Percentiles rank a stretch among this genome's conserved stretches.
Evolutionary conservation across 2,113 vertebrate species (phyloP).

Genomic region (Scortum barcoo): DNA sequence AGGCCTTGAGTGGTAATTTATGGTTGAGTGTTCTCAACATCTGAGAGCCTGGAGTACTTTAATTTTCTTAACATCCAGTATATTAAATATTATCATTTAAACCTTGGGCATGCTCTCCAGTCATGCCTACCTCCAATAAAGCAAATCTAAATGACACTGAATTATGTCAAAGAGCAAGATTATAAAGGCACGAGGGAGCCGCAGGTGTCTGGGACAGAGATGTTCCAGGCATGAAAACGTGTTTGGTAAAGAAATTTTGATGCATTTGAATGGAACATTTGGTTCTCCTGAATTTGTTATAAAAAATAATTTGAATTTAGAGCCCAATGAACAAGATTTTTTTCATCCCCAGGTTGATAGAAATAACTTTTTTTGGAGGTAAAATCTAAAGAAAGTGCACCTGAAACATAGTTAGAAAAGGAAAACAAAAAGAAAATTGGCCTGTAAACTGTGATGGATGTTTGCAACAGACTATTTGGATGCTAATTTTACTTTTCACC

Average conservation of each 20-base stretch:
- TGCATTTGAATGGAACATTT: neutral
- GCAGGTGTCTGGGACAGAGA: neutral
- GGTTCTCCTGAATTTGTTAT: too few relatives aligned
- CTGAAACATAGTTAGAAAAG: too few relatives aligned
- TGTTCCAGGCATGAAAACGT: neutral
- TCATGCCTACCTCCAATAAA: neutral
- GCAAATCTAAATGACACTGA: constrained; percentile 19
- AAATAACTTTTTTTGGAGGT: neutral
- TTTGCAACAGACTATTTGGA: neutral
- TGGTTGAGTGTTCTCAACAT: constrained; percentile 11
- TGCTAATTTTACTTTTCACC: too few relatives aligned
- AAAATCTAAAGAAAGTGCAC: neutral
- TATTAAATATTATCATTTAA: constrained; percentile 14
- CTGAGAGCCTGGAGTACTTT: constrained; percentile 29
- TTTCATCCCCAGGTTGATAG: too few relatives aligned
- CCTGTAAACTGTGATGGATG: neutral
- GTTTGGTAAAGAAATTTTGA: neutral
- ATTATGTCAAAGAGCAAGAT: neutral
- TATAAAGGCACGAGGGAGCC: neutral
- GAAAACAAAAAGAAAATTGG: neutral
- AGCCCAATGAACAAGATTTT: neutral
- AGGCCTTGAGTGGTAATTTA: constrained; percentile 38
- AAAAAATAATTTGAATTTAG: neutral
- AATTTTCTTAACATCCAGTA: constrained; percentile 13
- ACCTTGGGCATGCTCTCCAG: neutral